Conservation (phyloP, 2,797 vertebrate genomes). For the Chaetophractus vellerosus region DNA sequence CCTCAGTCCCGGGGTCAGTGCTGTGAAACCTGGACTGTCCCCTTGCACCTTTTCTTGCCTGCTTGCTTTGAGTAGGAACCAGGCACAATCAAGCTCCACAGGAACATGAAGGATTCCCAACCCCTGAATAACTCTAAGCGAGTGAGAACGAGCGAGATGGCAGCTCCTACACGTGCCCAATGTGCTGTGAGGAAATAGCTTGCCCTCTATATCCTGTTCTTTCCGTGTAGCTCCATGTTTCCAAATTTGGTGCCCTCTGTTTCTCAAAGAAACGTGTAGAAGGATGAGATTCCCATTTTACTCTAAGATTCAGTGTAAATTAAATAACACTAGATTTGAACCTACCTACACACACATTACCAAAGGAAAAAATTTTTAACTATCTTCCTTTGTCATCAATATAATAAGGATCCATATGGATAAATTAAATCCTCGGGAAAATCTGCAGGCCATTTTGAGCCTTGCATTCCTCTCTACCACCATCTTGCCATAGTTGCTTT, state of each 20-base stretch:
- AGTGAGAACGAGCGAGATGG: neutral
- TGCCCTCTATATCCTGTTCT: neutral
- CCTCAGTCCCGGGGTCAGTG: neutral
- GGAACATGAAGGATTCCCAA: neutral
- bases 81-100: neutral
- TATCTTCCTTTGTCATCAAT: too few species aligned
- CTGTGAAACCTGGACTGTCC: neutral
- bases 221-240: neutral
- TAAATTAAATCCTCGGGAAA: conserved; percentile 55
- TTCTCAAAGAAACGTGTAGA: neutral
- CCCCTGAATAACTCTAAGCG: neutral
- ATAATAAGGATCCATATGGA: neutral
- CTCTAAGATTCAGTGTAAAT: neutral
- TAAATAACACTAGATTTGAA: neutral
- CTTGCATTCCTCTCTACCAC: conserved; percentile 19
- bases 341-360: neutral
- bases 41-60: neutral
- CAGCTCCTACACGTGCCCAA: neutral
- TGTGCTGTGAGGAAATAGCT: neutral
- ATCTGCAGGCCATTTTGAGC: conserved; percentile 12
- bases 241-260: neutral
- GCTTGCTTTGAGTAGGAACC: neutral
- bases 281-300: neutral
- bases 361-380: neutral
- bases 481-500: conserved; percentile 58